Evolutionary conservation across 2,888 invertebrate genomes (phyloP), one percentile per base, ranked within the genome.

Genomic region (Ornithoptera alexandrae): DNA sequence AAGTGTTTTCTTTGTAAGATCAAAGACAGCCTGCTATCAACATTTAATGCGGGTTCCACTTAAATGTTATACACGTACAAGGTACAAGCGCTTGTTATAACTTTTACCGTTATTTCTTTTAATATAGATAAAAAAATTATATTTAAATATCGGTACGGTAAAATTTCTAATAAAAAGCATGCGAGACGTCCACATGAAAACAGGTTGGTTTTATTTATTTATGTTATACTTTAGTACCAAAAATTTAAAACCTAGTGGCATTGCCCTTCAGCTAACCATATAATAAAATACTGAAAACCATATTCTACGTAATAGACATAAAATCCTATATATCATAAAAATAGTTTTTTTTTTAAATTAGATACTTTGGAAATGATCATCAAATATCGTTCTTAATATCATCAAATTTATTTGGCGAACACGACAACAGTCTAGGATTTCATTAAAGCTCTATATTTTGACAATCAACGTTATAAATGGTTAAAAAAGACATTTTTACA

Each of bases 1-100:
- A 58, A 58, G 57, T 58, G 56, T n/a, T n/a, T 56, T 53, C 53
- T 53, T 58, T 58, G 57, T 58, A 22, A 58, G 57, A 58, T 58
- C 57, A 58, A 58, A 58, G 57, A 15, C 20, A 24, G 22, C 57
- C 22, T 12, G 22, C 24, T 58, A 22, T 22, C 22, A 58, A 58
- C 24, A 58, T 58, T 22, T 58, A 8, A 58, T 58, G 57, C 57
- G 57, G 57, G 22, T 24, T 58, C 57, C 57, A 58, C 57, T 58
- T 58, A 58, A 22, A 58, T 58, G 22, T 58, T 58, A 24, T 58
- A 58, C 57, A 58, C 57, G 57, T 24, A 58, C 12, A 24, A 58
- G 15, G 20, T 58, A 58, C 57, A 22, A 20, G 12, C 57, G 20
- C 56, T 57, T 57, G 56, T 57, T 57, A 58, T 58, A 58, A 58